These are phyloP conservation scores for Calcarius ornatus DNA, from an alignment of 2,113 vertebrate genomes.

Conservation along the genomic window DNA sequence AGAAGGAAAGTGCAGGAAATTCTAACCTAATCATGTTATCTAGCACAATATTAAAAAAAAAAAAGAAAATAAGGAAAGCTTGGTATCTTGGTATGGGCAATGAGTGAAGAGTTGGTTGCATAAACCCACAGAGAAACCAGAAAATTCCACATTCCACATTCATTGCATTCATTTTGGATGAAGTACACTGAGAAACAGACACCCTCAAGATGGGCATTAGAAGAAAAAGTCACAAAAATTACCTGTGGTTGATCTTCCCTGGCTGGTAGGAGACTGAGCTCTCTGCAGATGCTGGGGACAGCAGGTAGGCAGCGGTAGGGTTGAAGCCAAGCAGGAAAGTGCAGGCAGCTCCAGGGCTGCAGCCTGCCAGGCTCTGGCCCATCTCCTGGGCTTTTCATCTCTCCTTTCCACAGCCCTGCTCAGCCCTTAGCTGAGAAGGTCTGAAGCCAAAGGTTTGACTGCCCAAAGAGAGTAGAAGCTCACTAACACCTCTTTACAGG, in stretches of 20 bases:
- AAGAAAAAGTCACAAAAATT: neutral
- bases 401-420: fast-evolving
- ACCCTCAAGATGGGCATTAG: fast-evolving
- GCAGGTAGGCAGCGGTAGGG: fast-evolving
- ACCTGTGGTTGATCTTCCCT: fast-evolving
- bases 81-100: neutral
- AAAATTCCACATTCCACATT: fast-evolving
- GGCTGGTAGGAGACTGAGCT: fast-evolving
- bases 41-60: too few relatives aligned
- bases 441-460: fast-evolving
- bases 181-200: fast-evolving
- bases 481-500: neutral
- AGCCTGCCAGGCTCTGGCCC: fast-evolving
- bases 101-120: neutral
- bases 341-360: neutral
- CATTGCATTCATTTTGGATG: neutral
- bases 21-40: neutral
- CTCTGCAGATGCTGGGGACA: too few relatives aligned
- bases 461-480: fast-evolving
- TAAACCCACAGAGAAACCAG: neutral
- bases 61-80: fast-evolving
- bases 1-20: neutral
- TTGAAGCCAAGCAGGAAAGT: fast-evolving
- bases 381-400: too few relatives aligned
- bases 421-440: fast-evolving